Evolutionary conservation across 2,113 vertebrate species (phyloP).

Genomic region (Rallus limicola): DNA sequence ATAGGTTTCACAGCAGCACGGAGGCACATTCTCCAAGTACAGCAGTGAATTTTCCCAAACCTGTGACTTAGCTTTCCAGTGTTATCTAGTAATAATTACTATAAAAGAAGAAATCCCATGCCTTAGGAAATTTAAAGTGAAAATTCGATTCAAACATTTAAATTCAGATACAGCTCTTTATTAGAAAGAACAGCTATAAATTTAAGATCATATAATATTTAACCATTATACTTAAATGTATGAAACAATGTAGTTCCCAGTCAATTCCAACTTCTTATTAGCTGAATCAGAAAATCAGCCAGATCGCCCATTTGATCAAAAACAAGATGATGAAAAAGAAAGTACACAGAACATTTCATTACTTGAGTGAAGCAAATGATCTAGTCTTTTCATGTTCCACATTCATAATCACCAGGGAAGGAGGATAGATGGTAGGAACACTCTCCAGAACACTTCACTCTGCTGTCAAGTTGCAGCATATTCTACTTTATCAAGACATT

Average conservation of each 20-base stretch:
- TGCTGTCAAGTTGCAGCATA: background rate
- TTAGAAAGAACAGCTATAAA: background rate
- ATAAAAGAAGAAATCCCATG: background rate
- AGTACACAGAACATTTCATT: conserved; percentile 6
- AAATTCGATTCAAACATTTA: background rate
- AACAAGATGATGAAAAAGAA: background rate
- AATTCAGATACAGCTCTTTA: background rate
- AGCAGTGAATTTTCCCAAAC: background rate
- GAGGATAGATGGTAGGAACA: background rate
- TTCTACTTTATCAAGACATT: conserved; percentile 15
- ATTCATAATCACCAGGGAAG: background rate
- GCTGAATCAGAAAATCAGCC: conserved; percentile 19
- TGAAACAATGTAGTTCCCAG: background rate
- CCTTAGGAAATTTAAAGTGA: background rate
- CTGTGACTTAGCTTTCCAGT: background rate
- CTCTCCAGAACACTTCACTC: background rate
- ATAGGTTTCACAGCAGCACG: background rate
- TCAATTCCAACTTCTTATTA: background rate
- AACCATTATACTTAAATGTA: background rate
- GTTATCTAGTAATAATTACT: background rate
- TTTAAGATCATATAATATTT: background rate
- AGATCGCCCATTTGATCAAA: background rate
- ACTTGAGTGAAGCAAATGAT: background rate
- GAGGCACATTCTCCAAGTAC: background rate
- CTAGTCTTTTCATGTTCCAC: background rate